Base-by-base conservation (phyloP, 1,140 invertebrate genomes). In the Chelonus insularis region DNA sequence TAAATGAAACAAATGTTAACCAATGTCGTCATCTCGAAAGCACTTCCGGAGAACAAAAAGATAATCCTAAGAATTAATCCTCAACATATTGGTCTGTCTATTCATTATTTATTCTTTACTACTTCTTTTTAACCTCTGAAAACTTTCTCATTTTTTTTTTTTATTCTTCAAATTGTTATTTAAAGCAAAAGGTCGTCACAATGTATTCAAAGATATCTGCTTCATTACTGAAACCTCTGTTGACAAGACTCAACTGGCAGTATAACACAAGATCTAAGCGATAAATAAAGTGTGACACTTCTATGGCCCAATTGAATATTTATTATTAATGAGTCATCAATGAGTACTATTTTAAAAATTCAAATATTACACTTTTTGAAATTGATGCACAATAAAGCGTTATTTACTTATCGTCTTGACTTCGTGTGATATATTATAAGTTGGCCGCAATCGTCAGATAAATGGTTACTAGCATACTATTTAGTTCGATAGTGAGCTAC, bases 401-500 rank as follows among this genome's bases (percentile, higher is more conserved):
- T n/a, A n/a, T n/a, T n/a, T n/a, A n/a, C n/a, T n/a, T n/a, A n/a
- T n/a, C n/a, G n/a, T n/a, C n/a, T n/a, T n/a, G n/a, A n/a, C n/a
- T n/a, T n/a, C n/a, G n/a, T n/a, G n/a, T n/a, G n/a, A n/a, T n/a
- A n/a, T n/a, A n/a, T n/a, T n/a, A n/a, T n/a, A n/a, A n/a, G n/a
- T n/a, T n/a, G n/a, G n/a, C n/a, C n/a, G n/a, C n/a, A n/a, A n/a
- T 51, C 37, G 50, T 14, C 14, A 39, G 47, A 60, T 21, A 57
- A 25, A 36, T 57, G 8, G 21, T 25, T 29, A 12, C 25, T 11
- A 45, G 16, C 20, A 34, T 34, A 11, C 41, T 47, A 41, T 20
- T 37, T 23, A 16, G 16, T 32, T 21, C 14, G 23, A 59, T 64
- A 60, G 36, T 16, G 12, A 57, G 18, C 61, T 58, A 72, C 72